These are phyloP conservation scores for Acipenser oxyrinchus DNA, from an alignment of 2,797 vertebrate genomes.

Conservation along the genomic window DNA sequence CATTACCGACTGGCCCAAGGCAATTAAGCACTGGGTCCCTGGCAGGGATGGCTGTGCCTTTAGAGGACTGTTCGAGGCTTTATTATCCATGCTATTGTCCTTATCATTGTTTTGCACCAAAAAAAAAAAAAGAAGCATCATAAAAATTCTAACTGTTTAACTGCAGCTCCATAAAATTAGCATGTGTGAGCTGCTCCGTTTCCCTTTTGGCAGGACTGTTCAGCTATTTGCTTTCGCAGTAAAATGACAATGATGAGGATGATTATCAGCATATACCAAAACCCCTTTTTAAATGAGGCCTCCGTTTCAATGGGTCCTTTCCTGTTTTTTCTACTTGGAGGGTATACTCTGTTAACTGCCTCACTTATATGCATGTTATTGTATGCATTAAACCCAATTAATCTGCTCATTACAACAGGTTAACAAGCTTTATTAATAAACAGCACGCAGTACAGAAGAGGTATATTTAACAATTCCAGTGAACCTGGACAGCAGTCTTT, in stretches of 20 bases:
- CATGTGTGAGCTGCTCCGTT: conserved; percentile 66
- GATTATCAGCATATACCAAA: no score
- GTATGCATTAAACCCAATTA: no score
- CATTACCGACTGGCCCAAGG: conserved; percentile 51
- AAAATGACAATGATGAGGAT: conserved; percentile 5
- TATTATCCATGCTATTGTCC: neutral
- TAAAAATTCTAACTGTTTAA: conserved; percentile 61
- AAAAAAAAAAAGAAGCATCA: conserved; percentile 43
- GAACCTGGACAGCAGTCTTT: no score
- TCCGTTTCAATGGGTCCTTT: no score
- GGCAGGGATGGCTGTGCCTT: conserved; percentile 9
- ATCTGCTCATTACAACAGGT: no score
- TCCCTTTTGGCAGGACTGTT: conserved; percentile 45
- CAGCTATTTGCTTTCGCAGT: conserved; percentile 37
- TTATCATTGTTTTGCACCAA: neutral
- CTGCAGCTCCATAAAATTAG: conserved; percentile 70
- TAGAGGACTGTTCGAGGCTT: conserved; percentile 7
- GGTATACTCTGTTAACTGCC: no score
- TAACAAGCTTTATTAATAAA: no score
- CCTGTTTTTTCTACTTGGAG: no score
- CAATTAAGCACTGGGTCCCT: conserved; percentile 24
- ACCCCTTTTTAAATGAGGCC: no score
- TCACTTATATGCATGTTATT: no score
- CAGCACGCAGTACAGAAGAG: no score
- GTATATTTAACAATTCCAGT: no score